Evolutionary conservation across 2,888 invertebrate genomes (phyloP).

Genomic region (Diarsia brunnea): DNA sequence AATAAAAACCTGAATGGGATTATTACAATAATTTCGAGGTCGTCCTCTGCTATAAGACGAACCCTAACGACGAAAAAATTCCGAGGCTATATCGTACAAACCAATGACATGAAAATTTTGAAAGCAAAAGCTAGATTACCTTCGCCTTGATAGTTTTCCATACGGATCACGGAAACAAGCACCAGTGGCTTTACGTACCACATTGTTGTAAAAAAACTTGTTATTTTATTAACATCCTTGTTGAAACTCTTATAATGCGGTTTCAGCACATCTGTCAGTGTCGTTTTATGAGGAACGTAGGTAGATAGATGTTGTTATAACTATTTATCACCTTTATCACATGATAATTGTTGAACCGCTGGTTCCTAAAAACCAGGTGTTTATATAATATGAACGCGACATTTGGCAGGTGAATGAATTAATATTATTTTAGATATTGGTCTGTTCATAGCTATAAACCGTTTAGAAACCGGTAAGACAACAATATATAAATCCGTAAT

Average conservation of each 20-base stretch:
- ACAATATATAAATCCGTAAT: too few relatives aligned
- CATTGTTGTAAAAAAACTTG: slow-evolving; percentile 25
- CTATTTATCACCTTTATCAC: slow-evolving; percentile 10
- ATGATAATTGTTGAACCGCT: background rate
- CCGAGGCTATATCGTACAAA: slow-evolving; percentile 29
- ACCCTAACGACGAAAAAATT: slow-evolving; percentile 7
- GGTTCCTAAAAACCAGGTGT: background rate
- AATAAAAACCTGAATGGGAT: slow-evolving; percentile 9
- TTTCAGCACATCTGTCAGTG: slow-evolving; percentile 23
- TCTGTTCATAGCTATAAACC: background rate
- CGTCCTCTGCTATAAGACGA: slow-evolving; percentile 2
- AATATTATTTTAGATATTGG: background rate
- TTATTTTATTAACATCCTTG: slow-evolving; percentile 10
- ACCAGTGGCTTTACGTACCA: background rate
- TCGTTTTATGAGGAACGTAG: background rate
- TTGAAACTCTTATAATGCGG: background rate
- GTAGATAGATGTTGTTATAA: background rate
- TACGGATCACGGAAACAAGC: slow-evolving; percentile 30
- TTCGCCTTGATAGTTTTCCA: slow-evolving; percentile 21
- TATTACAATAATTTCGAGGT: slow-evolving; percentile 1
- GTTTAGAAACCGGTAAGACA: background rate
- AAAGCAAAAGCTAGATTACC: background rate
- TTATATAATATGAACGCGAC: background rate
- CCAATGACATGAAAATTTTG: slow-evolving; percentile 5
- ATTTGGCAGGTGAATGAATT: slow-evolving; percentile 17